phyloP scores from a whole-genome alignment of 92 coral and sea anemone genomes.

The Umimayanthus chanpuru region DNA sequence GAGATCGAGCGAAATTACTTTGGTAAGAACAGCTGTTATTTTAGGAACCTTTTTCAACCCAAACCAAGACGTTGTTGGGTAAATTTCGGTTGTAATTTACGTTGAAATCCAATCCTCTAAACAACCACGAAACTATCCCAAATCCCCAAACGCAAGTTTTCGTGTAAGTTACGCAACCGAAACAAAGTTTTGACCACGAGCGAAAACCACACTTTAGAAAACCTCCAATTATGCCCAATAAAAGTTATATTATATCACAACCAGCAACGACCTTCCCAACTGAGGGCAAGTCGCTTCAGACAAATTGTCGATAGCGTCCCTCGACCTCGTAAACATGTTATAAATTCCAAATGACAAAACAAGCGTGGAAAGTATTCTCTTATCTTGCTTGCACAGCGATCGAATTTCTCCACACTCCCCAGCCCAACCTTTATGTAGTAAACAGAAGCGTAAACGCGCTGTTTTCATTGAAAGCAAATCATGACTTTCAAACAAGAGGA shows the following conservation, averaged over 20 bases:
- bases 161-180: conserved; percentile 6
- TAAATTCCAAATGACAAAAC: conserved; percentile 39
- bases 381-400: conserved; percentile 22
- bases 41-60: background rate
- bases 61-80: background rate
- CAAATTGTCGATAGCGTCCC: conserved; percentile 2
- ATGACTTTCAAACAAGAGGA: conserved; percentile 23
- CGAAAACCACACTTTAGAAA: conserved; percentile 21
- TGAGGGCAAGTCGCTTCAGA: background rate
- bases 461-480: conserved; percentile 39
- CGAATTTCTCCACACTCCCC: conserved; percentile 33
- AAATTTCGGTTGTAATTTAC: conserved; percentile 27
- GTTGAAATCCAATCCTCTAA: conserved; percentile 30
- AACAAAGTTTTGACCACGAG: conserved; percentile 22
- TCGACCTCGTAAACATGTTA: conserved; percentile 40
- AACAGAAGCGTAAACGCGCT: background rate
- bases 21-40: background rate
- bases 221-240: conserved; percentile 34
- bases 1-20: background rate
- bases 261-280: background rate
- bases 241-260: conserved; percentile 11
- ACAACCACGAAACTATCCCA: conserved; percentile 34
- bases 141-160: conserved; percentile 1
- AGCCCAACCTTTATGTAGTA: background rate
- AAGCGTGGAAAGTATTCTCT: conserved; percentile 33